phyloP scores from a whole-genome alignment of 2,888 invertebrate genomes.

The Saturnia japonica region DNA sequence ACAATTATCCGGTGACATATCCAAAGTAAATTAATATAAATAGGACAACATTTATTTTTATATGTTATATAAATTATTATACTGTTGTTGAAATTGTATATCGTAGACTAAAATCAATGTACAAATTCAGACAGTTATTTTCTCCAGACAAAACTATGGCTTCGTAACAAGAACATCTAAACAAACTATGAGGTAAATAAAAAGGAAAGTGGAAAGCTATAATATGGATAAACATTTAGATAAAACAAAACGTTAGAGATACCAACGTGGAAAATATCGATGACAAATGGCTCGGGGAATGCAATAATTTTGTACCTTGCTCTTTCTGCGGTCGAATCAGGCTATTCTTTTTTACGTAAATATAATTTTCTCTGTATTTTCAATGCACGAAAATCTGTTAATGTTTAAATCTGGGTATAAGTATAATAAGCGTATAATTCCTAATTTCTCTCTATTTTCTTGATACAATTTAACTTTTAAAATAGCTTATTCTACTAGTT shows the following conservation, averaged over 20 bases:
- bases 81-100: background rate
- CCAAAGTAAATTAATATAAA: no score
- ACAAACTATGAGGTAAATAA: slow-evolving; percentile 16
- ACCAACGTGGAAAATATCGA: slow-evolving; percentile 18
- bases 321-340: background rate
- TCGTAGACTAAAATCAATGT: background rate
- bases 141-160: background rate
- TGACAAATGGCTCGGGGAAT: slow-evolving; percentile 5
- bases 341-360: background rate
- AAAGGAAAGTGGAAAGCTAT: slow-evolving; percentile 19
- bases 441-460: background rate
- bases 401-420: background rate
- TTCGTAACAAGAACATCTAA: background rate
- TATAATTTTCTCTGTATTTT: background rate
- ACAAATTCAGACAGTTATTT: background rate
- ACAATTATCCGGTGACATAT: no score
- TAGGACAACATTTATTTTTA: background rate
- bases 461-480: background rate
- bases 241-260: slow-evolving; percentile 19
- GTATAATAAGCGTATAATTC: background rate
- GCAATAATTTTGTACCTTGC: background rate
- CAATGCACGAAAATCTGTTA: background rate
- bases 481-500: background rate
- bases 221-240: slow-evolving; percentile 22
- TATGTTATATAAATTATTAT: background rate